A percentile compares a stretch with the other conserved stretches of the same genome.
Conservation (phyloP, 2,797 vertebrate species). For the Peromyscus melanophrys region DNA sequence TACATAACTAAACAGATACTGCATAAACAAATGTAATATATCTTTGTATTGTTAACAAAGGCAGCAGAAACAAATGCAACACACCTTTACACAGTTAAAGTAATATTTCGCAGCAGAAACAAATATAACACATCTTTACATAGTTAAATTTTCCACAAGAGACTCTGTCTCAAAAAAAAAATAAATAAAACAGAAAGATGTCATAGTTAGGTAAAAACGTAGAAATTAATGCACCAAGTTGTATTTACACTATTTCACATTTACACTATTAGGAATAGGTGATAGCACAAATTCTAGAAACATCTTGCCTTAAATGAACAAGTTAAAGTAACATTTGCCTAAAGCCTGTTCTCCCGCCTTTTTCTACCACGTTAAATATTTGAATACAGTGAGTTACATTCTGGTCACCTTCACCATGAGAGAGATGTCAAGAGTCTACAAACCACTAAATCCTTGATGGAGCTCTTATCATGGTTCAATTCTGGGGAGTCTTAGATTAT, state of each 20-base stretch:
- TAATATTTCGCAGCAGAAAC: neutral
- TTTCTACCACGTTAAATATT: conserved; percentile 30
- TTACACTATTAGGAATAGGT: neutral
- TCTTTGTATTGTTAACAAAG: neutral
- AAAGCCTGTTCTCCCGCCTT: neutral
- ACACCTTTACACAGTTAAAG: neutral
- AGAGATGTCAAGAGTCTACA: neutral
- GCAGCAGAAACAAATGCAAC: neutral
- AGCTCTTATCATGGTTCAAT: neutral
- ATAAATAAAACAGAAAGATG: neutral
- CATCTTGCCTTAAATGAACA: neutral
- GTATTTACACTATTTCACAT: neutral
- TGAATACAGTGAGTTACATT: neutral
- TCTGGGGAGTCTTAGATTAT: neutral
- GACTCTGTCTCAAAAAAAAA: neutral
- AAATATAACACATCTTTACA: neutral
- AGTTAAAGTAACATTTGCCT: conserved; percentile 13
- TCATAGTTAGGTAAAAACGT: conserved; percentile 9
- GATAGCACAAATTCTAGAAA: neutral
- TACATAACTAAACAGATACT: neutral
- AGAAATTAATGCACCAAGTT: conserved; percentile 36
- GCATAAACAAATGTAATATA: neutral
- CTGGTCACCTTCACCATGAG: neutral
- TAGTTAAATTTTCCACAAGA: neutral
- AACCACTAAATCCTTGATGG: neutral